Evolutionary conservation across 1,140 invertebrate genomes (phyloP).

Genomic region (Cydia splendana): DNA sequence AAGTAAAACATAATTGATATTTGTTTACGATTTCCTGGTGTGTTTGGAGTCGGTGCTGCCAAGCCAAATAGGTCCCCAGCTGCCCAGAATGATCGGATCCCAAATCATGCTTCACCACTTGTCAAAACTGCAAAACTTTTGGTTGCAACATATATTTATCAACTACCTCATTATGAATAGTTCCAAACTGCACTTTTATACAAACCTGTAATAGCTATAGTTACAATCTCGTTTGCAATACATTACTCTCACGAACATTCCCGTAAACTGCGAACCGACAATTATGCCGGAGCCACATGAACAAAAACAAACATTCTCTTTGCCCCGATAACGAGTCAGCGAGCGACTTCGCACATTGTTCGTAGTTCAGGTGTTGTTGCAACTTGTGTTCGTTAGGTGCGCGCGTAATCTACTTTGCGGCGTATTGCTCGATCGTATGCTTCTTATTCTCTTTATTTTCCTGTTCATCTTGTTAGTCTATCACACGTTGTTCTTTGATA

Average conservation of each 20-base stretch:
- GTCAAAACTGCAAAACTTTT: background rate
- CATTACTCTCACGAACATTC: slow-evolving; percentile 1
- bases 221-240: slow-evolving; percentile 15
- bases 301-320: slow-evolving; percentile 25
- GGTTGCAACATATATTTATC: background rate
- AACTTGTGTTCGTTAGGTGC: slow-evolving; percentile 23
- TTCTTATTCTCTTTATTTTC: background rate
- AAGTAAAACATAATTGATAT: too few relatives aligned
- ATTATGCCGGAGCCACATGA: slow-evolving; percentile 11
- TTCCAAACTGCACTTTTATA: background rate
- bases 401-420: slow-evolving; percentile 28
- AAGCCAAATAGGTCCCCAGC: too few relatives aligned
- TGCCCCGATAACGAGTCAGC: slow-evolving; percentile 22
- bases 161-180: background rate
- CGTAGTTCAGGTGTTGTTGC: slow-evolving; percentile 19
- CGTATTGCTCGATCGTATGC: slow-evolving; percentile 5
- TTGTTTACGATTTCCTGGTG: too few relatives aligned
- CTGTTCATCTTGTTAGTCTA: slow-evolving; percentile 1
- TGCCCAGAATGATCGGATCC: too few relatives aligned
- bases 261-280: slow-evolving; percentile 14
- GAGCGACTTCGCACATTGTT: slow-evolving; percentile 25
- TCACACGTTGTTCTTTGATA: background rate
- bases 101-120: background rate
- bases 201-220: slow-evolving; percentile 3
- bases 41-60: too few relatives aligned